Percentiles rank a stretch among this genome's conserved stretches.
Evolutionary conservation across 1,140 invertebrate genomes (phyloP).

Genomic region (Bombus superbus): DNA sequence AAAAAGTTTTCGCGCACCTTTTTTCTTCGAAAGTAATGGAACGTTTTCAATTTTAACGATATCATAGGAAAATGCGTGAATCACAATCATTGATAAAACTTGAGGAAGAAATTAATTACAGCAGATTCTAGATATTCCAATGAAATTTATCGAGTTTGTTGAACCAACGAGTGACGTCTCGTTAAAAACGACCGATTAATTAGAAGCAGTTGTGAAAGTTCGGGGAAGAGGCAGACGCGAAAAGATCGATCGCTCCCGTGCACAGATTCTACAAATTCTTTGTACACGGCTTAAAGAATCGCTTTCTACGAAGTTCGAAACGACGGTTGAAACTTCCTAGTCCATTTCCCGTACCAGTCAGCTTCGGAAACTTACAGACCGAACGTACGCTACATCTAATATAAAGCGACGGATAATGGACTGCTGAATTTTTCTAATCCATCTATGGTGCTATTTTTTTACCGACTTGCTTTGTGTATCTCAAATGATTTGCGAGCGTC

Average conservation of each 20-base stretch:
- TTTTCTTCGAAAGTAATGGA: too few species aligned
- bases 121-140: too few species aligned
- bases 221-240: neutral
- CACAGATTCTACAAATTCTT: slow-evolving; percentile 35
- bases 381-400: slow-evolving; percentile 1
- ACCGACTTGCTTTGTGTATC: neutral
- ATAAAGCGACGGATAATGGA: neutral
- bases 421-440: neutral
- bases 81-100: too few species aligned
- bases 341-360: slow-evolving; percentile 4
- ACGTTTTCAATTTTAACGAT: too few species aligned
- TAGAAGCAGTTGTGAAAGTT: neutral
- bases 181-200: slow-evolving; percentile 8
- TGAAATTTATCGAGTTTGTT: neutral
- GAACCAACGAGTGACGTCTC: neutral
- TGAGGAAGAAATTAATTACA: too few species aligned
- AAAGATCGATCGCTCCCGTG: slow-evolving; percentile 25
- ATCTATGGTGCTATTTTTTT: neutral
- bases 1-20: too few species aligned
- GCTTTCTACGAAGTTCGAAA: slow-evolving; percentile 11
- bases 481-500: neutral
- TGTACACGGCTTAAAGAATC: slow-evolving; percentile 10
- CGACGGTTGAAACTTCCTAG: slow-evolving; percentile 23
- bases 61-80: too few species aligned
- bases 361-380: neutral